Evolutionary conservation across 2,888 invertebrate species (phyloP).

Genomic region (Agriopis marginaria): DNA sequence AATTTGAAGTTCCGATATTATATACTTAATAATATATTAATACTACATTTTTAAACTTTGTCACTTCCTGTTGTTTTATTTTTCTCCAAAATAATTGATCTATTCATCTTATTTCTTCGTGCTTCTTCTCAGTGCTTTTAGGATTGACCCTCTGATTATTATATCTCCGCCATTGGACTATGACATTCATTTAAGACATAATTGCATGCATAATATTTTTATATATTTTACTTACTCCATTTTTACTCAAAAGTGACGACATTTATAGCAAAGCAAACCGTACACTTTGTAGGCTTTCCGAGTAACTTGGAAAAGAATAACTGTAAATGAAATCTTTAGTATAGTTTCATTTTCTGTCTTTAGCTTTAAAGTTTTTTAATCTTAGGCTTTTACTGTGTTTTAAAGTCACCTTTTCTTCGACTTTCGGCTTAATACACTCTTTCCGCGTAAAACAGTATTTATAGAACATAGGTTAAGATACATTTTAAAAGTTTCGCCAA

Average conservation of each 20-base stretch:
- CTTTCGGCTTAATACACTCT: too few species aligned
- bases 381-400: too few species aligned
- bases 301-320: constrained; percentile 22
- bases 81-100: too few species aligned
- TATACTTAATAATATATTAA: too few species aligned
- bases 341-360: constrained; percentile 4
- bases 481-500: too few species aligned
- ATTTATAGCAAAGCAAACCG: constrained; percentile 18
- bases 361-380: neutral
- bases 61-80: neutral
- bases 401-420: too few species aligned
- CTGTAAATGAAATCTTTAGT: constrained; percentile 15
- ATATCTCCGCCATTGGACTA: too few species aligned
- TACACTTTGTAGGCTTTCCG: constrained; percentile 26
- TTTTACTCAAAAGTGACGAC: constrained; percentile 2
- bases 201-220: neutral
- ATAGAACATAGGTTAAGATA: too few species aligned
- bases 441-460: too few species aligned
- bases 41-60: neutral
- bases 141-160: neutral
- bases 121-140: neutral
- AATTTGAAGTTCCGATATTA: too few species aligned
- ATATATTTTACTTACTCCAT: constrained; percentile 6
- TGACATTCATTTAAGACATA: too few species aligned
- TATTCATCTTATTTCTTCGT: too few species aligned